Conservation (phyloP, 64 coral and sea anemone species). For the Pocillopora verrucosa region DNA sequence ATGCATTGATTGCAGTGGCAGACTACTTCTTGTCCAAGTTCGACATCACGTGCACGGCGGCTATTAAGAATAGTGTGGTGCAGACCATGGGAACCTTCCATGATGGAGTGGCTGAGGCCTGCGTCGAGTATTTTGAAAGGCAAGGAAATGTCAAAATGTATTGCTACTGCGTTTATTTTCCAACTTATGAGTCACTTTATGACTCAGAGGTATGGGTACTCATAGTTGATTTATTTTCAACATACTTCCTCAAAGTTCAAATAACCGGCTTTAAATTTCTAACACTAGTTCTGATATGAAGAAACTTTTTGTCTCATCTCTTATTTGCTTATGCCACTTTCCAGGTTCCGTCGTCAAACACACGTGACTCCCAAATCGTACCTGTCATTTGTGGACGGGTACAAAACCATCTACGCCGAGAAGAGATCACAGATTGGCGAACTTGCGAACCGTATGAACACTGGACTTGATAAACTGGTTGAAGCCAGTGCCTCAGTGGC, state of each 20-base stretch:
- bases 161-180: too few species aligned
- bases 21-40: conserved; percentile 97
- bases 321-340: background rate
- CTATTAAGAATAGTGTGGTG: conserved; percentile 82
- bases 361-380: conserved; percentile 99
- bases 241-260: too few species aligned
- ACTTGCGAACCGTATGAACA: conserved; percentile 93
- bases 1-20: conserved; percentile 96
- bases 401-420: conserved; percentile 92
- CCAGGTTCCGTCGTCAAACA: conserved; percentile 93
- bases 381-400: conserved; percentile 96
- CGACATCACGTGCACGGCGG: conserved; percentile 83
- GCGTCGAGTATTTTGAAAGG: conserved; percentile 98
- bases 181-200: too few species aligned
- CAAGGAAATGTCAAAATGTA: background rate
- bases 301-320: background rate
- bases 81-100: conserved; percentile 95
- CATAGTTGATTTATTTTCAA: too few species aligned
- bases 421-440: conserved; percentile 88
- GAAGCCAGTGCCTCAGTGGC: conserved; percentile 93
- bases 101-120: conserved; percentile 83
- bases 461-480: conserved; percentile 92
- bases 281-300: background rate
- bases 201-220: too few species aligned
- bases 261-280: too few species aligned